Base-by-base conservation (phyloP, 1,140 invertebrate genomes). In the Zaprionus camerounensis region DNA sequence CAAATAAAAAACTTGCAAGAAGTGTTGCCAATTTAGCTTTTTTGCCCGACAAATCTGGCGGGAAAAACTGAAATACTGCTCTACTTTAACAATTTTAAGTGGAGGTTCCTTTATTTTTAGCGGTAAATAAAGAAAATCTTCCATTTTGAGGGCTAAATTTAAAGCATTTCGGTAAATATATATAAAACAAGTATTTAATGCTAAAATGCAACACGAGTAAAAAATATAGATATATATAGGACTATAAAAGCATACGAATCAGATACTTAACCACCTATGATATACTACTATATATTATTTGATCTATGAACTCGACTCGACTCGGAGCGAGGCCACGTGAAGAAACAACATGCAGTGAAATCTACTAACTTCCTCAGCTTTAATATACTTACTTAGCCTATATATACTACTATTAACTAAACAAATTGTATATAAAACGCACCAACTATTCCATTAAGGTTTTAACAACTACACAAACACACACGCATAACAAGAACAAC, bases 341-440 rank as follows among this genome's bases (percentile, higher is more conserved):
- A 66, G 31, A 34, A 34, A 34, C 31, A 11, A 61, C 76, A 80
- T 84, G 67, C 79, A 90, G 76, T 76, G 79, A 85, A 90, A 79
- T 82, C 72, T 74, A 90, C 85, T 90, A 80, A 90, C 85, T 90
- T 80, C 82, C 80, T 90, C 85, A 90, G 85, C 85, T 90, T 90
- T 91, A 90, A 90, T 73, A 71, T 76, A 82, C 66, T 44, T 62
- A 76, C 74, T 62, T 58, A 78, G 70, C 74, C 62, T 63, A 64
- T 17, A 64, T 31, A 65, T 56, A 71, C 56, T 57, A 51, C 22
- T 15, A 49, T 36, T 34, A 58, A 82, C 64, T 57, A 61, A 72
- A 85, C 81, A 91, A 90, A 72, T 76, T 90, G 85, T 90, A 90
- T 69, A 90, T 90, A 90, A 71, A 87, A 87, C 86, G 85, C 85